Evolutionary conservation across 2,888 invertebrate species (phyloP).

Genomic region (Pecten maximus): DNA sequence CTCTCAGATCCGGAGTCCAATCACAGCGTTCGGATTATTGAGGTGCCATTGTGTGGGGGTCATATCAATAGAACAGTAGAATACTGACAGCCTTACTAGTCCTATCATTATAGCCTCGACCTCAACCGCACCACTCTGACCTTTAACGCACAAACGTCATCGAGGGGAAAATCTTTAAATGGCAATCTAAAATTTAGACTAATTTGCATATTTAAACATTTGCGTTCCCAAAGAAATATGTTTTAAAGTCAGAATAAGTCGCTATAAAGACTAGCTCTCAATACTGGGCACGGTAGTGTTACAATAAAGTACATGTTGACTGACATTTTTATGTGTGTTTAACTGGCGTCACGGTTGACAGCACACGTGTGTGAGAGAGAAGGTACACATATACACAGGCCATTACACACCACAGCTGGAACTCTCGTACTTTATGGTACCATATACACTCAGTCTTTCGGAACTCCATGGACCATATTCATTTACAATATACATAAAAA

Average conservation of each 20-base stretch:
- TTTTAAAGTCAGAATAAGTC: not conserved
- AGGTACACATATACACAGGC: not conserved
- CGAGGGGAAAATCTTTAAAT: not conserved
- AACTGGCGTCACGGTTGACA: not conserved
- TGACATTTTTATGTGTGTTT: not conserved
- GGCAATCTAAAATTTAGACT: not conserved
- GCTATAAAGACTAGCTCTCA: not conserved
- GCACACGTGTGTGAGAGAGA: not conserved
- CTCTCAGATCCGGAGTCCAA: too few species aligned
- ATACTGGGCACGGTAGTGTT: not conserved
- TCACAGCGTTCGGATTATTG: not conserved
- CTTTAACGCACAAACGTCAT: not conserved
- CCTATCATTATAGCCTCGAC: not conserved
- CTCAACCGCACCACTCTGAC: not conserved
- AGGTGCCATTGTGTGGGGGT: not conserved
- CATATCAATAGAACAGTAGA: not conserved
- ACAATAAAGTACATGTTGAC: not conserved
- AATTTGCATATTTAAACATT: not conserved
- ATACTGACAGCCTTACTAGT: not conserved
- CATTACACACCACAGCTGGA: not conserved
- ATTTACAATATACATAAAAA: not conserved
- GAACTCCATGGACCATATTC: not conserved
- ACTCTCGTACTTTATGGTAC: not conserved
- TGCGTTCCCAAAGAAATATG: not conserved
- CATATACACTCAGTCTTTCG: not conserved